Conservation (phyloP, 1,140 invertebrate species). For the Drosophila azteca region DNA sequence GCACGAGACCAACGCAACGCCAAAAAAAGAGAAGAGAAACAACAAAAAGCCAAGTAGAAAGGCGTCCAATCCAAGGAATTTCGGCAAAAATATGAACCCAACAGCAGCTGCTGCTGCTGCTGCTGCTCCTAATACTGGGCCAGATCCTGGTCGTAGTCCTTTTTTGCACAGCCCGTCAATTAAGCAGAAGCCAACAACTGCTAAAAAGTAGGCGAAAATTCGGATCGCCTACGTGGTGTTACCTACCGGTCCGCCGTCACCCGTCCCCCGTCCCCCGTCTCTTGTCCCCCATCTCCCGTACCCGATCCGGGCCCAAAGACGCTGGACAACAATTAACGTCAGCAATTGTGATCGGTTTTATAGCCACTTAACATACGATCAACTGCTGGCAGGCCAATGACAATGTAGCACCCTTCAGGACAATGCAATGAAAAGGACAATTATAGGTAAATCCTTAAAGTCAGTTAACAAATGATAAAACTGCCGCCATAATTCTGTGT, state of each 20-base stretch:
- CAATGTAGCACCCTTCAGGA: conserved; percentile 38
- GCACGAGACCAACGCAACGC: conserved; percentile 75
- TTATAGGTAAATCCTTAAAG: conserved; percentile 77
- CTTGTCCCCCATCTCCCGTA: too few species aligned
- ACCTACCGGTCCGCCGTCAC: too few species aligned
- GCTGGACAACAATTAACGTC: conserved; percentile 58
- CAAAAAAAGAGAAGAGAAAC: too few species aligned
- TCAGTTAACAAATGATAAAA: conserved; percentile 78
- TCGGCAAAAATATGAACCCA: conserved; percentile 38
- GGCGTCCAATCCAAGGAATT: conserved; percentile 13
- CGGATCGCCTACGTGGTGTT: conserved; percentile 23
- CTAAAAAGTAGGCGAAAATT: conserved; percentile 45
- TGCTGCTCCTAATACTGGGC: conserved; percentile 18
- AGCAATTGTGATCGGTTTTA: conserved; percentile 70
- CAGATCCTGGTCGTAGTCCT: conserved; percentile 11
- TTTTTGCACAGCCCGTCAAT: conserved; percentile 62
- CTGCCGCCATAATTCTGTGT: conserved; percentile 78
- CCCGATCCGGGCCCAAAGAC: neutral
- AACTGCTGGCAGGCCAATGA: conserved; percentile 65
- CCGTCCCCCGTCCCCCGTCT: too few species aligned
- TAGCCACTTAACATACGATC: conserved; percentile 81
- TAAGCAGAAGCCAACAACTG: conserved; percentile 71
- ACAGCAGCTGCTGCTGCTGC: conserved; percentile 23
- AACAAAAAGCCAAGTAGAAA: neutral
- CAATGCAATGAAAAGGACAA: conserved; percentile 74